Evolutionary conservation across 2,113 vertebrate species (phyloP).

Genomic region (Amia ocellicauda): DNA sequence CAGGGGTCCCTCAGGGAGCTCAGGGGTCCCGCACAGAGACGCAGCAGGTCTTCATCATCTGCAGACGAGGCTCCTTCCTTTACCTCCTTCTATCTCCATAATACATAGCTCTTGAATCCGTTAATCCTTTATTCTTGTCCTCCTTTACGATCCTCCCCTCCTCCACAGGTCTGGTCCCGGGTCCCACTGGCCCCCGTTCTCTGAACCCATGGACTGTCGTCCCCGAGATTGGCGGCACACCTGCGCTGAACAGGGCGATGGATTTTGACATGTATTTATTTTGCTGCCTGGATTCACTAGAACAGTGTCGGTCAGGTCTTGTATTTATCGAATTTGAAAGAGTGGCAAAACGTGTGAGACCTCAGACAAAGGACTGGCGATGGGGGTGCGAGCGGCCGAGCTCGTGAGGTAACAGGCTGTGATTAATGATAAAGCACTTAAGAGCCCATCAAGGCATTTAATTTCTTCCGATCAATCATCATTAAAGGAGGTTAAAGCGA

Average conservation of each 20-base stretch:
- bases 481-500: slow-evolving; percentile 60
- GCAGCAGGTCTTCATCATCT: no score
- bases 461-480: slow-evolving; percentile 74
- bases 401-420: slow-evolving; percentile 54
- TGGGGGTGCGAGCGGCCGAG: slow-evolving; percentile 43
- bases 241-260: no score
- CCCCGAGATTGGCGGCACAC: not conserved
- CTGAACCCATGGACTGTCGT: not conserved
- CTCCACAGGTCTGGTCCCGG: no score
- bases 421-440: slow-evolving; percentile 68
- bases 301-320: slow-evolving; percentile 17
- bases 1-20: no score
- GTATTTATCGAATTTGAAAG: slow-evolving; percentile 53
- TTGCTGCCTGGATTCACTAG: not conserved
- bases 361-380: slow-evolving; percentile 41
- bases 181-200: not conserved
- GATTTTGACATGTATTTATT: slow-evolving; percentile 3
- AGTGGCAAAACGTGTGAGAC: slow-evolving; percentile 43
- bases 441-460: slow-evolving; percentile 69
- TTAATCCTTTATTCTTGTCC: no score
- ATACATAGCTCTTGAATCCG: no score
- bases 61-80: no score
- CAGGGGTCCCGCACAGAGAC: no score
- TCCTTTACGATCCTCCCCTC: no score
- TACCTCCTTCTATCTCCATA: no score